Conservation (phyloP, 2,113 vertebrate species). For the Atlantisia rogersi region DNA sequence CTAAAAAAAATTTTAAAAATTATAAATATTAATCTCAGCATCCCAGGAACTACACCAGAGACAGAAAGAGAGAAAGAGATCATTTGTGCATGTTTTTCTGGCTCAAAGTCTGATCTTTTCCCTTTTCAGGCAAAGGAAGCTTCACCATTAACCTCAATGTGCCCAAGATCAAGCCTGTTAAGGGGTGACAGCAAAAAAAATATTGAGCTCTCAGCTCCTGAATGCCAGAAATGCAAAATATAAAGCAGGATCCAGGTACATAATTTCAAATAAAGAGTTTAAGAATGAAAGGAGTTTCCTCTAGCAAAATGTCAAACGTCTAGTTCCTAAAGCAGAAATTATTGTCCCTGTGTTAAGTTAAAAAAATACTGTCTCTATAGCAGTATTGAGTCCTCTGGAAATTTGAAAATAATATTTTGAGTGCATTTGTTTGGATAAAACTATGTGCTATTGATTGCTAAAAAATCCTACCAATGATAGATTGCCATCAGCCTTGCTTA, state of each 20-base stretch:
- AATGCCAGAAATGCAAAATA: background rate
- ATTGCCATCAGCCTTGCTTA: background rate
- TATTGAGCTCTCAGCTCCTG: background rate
- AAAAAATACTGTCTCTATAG: background rate
- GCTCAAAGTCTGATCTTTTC: background rate
- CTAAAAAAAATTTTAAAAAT: background rate
- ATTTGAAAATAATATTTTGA: background rate
- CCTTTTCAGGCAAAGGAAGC: background rate
- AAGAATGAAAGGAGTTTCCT: background rate
- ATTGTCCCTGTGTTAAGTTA: background rate
- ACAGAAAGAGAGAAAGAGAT: background rate
- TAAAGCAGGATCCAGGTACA: background rate
- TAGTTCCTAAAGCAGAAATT: background rate
- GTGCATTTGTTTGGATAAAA: background rate
- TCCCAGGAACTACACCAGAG: background rate
- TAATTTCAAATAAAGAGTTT: background rate
- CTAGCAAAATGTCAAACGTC: background rate
- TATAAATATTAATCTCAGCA: background rate
- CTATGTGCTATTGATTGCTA: background rate
- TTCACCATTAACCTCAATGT: background rate
- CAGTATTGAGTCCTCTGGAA: background rate
- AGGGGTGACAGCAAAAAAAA: background rate
- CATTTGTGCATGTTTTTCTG: fast-evolving
- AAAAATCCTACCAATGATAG: background rate
- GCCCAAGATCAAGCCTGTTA: background rate